Base-by-base conservation (phyloP, 2,797 vertebrate genomes). In the Enteromius thamalakanensis region DNA sequence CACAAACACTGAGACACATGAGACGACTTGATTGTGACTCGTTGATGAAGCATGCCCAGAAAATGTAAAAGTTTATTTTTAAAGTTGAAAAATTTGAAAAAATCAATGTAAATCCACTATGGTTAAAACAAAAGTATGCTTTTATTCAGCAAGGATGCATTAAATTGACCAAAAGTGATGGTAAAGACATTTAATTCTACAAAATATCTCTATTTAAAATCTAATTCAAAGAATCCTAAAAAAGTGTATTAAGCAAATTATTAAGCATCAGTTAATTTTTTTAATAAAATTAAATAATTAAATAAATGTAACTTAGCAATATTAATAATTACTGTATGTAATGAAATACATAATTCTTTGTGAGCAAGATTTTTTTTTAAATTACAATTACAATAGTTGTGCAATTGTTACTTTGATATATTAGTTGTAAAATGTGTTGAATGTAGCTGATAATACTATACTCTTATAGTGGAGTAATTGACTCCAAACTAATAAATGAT, bases 1-100 rank as follows among this genome's bases (percentile, higher is more conserved):
- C 78, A 47, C 83, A 37, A 68, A 84, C 76, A 78, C 58, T 58
- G 70, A 83, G 68, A 81, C 76, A 77, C 82, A 87, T 84, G 76
- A 87, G 82, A 85, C 40, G 23, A 62, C 23, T 72, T 68, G 40
- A 82, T 62, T 51, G 78, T 75, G 14, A 68, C 29, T 7, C 17
- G 5, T 11, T 47, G 26, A 21, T 0, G 15, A 79, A 75, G 15
- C 14, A 74, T 21, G 71, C 26, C 58, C 29, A 26, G 51, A 81
- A 80, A 72, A 81, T 55, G 84, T 64, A 58, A 29, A 8, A 3
- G 49, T 65, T 76, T 40, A 8, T 40, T 40, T 40, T 40, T 9
- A 40, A 40, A 40, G 8, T 9, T 32, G 0, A 26, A 26, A 26
- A 26, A 26, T 26, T 26, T 26, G 26, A 1, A 6, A 10, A 21